Conservation (phyloP, 2,888 invertebrate species). For the Didymodactylos carnosus region DNA sequence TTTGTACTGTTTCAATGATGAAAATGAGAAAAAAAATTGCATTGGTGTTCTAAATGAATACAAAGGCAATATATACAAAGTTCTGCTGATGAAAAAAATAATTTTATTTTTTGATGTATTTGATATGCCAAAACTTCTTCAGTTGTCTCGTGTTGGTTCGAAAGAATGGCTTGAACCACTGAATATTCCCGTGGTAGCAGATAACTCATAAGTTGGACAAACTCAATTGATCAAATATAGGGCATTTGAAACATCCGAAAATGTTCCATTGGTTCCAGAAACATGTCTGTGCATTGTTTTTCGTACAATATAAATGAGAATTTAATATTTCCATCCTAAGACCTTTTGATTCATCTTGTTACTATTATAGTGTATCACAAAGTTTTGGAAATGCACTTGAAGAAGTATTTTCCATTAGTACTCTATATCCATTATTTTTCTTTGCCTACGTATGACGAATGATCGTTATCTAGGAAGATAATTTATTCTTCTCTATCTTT, state of each 20-base stretch:
- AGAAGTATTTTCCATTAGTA: too few species aligned
- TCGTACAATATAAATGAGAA: too few species aligned
- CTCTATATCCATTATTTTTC: too few species aligned
- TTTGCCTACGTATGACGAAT: too few species aligned
- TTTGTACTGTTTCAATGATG: too few species aligned
- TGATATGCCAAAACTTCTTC: not conserved
- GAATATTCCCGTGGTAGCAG: not conserved
- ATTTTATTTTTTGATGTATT: not conserved
- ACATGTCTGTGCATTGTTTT: too few species aligned
- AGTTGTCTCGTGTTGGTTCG: not conserved
- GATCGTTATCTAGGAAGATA: too few species aligned
- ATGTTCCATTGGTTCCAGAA: not conserved
- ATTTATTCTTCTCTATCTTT: too few species aligned
- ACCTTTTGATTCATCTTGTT: too few species aligned
- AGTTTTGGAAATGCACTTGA: too few species aligned
- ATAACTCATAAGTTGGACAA: not conserved
- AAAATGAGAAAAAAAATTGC: not conserved
- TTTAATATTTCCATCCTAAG: too few species aligned
- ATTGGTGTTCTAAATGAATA: not conserved
- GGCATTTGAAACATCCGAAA: not conserved
- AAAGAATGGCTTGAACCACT: not conserved
- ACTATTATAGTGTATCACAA: too few species aligned
- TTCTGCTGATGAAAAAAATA: not conserved
- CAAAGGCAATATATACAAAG: not conserved
- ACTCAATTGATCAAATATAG: not conserved